Percentiles rank a stretch among this genome's conserved stretches.
phyloP scores from a whole-genome alignment of 2,888 invertebrate genomes.

The Eupithecia pulchellata region DNA sequence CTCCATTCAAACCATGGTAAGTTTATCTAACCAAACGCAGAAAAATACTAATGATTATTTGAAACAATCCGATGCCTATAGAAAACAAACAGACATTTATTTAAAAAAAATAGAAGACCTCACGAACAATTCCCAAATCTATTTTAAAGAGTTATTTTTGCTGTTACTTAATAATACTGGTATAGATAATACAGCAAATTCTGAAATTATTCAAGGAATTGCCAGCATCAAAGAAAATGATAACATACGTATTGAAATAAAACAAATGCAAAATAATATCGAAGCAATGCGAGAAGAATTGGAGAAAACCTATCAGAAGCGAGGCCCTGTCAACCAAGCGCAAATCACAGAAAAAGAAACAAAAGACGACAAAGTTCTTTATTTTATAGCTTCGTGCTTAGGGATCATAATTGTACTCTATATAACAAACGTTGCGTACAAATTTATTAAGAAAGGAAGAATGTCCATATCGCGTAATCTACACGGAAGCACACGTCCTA shows the following conservation, averaged over 20 bases:
- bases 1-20: conserved; percentile 27
- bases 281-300: conserved; percentile 38
- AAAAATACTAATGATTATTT: conserved; percentile 21
- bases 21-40: conserved; percentile 32
- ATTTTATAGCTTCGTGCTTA: conserved; percentile 40
- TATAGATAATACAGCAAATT: conserved; percentile 13
- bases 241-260: conserved; percentile 34
- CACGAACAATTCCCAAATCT: conserved; percentile 28
- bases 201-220: background rate
- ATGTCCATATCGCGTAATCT: background rate
- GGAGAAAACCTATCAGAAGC: conserved; percentile 21
- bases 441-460: conserved; percentile 12
- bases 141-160: conserved; percentile 24
- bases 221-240: conserved; percentile 6
- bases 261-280: conserved; percentile 38
- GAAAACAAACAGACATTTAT: conserved; percentile 19
- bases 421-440: conserved; percentile 17
- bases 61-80: background rate
- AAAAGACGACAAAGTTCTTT: conserved; percentile 28
- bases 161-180: conserved; percentile 19
- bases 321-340: conserved; percentile 11
- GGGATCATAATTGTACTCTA: conserved; percentile 34
- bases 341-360: conserved; percentile 18
- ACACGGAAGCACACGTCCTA: conserved; percentile 25
- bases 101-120: conserved; percentile 25